Base-by-base conservation (phyloP, 2,113 vertebrate species). In the Triplophysa rosa region DNA sequence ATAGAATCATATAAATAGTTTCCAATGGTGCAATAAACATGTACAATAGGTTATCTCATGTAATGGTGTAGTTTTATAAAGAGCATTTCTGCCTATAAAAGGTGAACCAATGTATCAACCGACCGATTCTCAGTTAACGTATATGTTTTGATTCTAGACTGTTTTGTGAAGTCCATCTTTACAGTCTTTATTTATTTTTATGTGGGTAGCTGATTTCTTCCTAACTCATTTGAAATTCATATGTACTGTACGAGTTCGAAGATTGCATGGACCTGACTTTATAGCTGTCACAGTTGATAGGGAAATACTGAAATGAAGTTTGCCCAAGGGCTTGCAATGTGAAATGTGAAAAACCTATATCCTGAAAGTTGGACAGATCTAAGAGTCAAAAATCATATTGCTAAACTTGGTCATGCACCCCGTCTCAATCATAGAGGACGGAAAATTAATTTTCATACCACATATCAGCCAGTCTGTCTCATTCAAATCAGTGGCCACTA, bases 401-500 rank as follows among this genome's bases (percentile, higher is more conserved):
- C 49, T 62, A 4, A 54, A 65, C 61, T 56, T 67, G 19, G 47
- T 72, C 75, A 76, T 76, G 45, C 54, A 47, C 61, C 66, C 67
- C 33, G 14, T 75, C 68, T 64, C 59, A 67, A 65, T 82, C 65
- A 81, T 70, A 72, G 76, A 79, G 76, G 75, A 87, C 83, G 87
- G 86, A 88, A 88, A 82, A 85, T 87, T 56, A 61, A 88, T 88
- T 88, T 88, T 86, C 87, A 85, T 87, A 87, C 67, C 63, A 85
- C 65, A 83, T 85, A 84, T 85, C 87, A 85, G 64, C 64, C 68
- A 73, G 78, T 76, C 66, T 26, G 72, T 78, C 86, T 84, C 80
- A 88, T 88, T 88, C 87, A 88, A 88, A 88, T 82, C 70, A 87
- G 81, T 80, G 81, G 73, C 80, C 87, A 87, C 84, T 65, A 82